Evolutionary conservation across 1,140 invertebrate species (phyloP).

Genomic region (Zaprionus nigranus): DNA sequence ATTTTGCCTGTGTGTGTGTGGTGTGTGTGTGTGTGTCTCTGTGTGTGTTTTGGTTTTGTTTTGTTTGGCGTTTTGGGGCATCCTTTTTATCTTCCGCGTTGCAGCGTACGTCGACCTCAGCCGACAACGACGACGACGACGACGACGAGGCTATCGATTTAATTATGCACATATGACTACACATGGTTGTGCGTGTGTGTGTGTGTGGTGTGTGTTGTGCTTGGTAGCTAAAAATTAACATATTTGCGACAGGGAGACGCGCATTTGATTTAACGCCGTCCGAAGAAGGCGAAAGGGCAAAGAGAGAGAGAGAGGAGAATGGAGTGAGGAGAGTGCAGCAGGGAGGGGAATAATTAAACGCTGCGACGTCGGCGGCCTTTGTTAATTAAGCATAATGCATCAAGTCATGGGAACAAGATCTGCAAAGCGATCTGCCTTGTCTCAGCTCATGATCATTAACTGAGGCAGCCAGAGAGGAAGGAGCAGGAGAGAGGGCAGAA

Average conservation of each 20-base stretch:
- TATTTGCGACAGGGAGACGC: slow-evolving; percentile 56
- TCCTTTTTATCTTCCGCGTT: slow-evolving; percentile 82
- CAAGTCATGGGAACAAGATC: slow-evolving; percentile 74
- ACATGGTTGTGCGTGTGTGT: slow-evolving; percentile 3
- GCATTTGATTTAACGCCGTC: slow-evolving; percentile 67
- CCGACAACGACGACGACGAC: background rate
- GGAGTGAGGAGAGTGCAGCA: background rate
- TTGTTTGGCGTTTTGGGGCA: slow-evolving; percentile 58
- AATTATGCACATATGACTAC: slow-evolving; percentile 45
- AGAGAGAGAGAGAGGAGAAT: background rate
- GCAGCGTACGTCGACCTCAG: slow-evolving; percentile 63
- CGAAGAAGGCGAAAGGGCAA: slow-evolving; percentile 1
- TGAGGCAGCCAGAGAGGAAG: slow-evolving; percentile 30
- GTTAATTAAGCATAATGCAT: slow-evolving; percentile 78
- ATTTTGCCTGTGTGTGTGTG: slow-evolving; percentile 40
- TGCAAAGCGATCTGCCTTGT: slow-evolving; percentile 44
- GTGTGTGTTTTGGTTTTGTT: background rate
- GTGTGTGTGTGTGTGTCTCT: background rate
- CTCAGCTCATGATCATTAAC: slow-evolving; percentile 37
- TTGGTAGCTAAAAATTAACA: slow-evolving; percentile 52
- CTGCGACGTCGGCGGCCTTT: slow-evolving; percentile 68
- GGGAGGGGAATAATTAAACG: slow-evolving; percentile 61
- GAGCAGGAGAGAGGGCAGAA: background rate
- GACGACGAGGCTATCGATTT: slow-evolving; percentile 49
- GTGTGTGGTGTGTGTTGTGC: slow-evolving; percentile 28